A percentile compares a stretch with the other conserved stretches of the same genome.
Evolutionary conservation across 2,113 vertebrate genomes (phyloP).

Genomic region (Syngnathoides biaculeatus): DNA sequence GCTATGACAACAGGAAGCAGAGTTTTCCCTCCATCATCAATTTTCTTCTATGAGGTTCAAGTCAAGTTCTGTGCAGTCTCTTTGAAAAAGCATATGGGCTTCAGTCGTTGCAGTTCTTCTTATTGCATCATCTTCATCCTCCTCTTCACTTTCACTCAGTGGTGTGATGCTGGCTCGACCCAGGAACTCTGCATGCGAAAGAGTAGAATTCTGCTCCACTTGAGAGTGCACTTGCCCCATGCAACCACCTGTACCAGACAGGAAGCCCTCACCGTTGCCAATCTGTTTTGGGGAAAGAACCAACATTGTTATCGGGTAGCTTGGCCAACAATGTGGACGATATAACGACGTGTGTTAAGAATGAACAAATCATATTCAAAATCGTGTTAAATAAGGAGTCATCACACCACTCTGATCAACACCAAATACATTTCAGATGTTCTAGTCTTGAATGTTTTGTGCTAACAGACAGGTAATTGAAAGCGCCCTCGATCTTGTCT

Average conservation of each 20-base stretch:
- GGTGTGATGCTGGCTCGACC: slow-evolving; percentile 75
- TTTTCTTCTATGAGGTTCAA: slow-evolving; percentile 84
- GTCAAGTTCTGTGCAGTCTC: slow-evolving; percentile 81
- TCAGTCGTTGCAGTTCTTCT: slow-evolving; percentile 49
- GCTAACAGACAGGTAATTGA: too few species aligned
- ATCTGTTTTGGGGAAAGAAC: slow-evolving; percentile 42
- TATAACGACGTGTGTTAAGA: neutral
- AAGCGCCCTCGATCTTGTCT: too few species aligned
- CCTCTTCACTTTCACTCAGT: slow-evolving; percentile 79
- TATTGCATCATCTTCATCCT: slow-evolving; percentile 58
- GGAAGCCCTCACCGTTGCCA: slow-evolving; percentile 42
- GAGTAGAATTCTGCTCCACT: slow-evolving; percentile 35
- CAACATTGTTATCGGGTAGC: neutral
- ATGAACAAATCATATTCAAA: neutral
- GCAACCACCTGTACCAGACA: slow-evolving; percentile 17
- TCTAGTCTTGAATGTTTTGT: too few species aligned
- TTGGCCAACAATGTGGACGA: neutral
- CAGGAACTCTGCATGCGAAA: slow-evolving; percentile 75
- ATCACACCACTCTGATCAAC: neutral
- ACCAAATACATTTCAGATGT: too few species aligned
- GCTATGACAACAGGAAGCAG: neutral
- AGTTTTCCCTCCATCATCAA: slow-evolving; percentile 49
- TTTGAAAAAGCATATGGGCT: slow-evolving; percentile 76
- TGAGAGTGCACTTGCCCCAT: slow-evolving; percentile 29
- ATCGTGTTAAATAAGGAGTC: neutral